These are phyloP conservation scores for Bubo bubo DNA, from an alignment of 2,113 vertebrate genomes.

Conservation along the genomic window DNA sequence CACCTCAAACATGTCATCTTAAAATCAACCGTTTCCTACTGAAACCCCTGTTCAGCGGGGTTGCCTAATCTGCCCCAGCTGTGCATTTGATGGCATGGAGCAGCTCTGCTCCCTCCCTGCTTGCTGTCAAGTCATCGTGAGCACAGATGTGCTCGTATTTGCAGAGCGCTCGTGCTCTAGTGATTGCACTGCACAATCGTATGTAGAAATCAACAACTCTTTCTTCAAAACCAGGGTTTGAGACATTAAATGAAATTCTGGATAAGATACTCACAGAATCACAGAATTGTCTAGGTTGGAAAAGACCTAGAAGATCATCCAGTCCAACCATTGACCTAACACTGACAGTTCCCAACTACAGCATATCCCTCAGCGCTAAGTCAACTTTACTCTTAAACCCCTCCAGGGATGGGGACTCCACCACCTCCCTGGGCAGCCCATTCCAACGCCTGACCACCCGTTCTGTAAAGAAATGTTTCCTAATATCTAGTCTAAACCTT, in stretches of 20 bases:
- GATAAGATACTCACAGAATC: neutral
- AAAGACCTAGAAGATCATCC: no score
- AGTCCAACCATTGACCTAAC: no score
- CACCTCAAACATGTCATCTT: neutral
- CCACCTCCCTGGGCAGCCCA: no score
- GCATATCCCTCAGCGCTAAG: no score
- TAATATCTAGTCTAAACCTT: no score
- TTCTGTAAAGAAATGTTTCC: no score
- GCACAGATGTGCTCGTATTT: neutral
- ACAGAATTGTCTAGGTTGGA: no score
- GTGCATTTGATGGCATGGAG: neutral
- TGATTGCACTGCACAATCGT: neutral
- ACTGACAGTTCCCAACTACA: no score
- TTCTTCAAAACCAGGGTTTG: neutral
- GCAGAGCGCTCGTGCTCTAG: neutral
- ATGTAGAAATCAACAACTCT: neutral
- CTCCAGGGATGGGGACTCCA: no score
- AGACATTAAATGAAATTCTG: neutral
- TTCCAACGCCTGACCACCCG: no score
- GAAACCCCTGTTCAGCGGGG: neutral
- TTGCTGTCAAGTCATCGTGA: rapidly evolving
- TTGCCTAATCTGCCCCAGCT: neutral
- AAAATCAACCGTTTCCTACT: rapidly evolving
- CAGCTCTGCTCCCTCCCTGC: neutral
- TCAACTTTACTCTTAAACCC: no score